phyloP scores from a whole-genome alignment of 2,113 vertebrate species.

The Balaeniceps rex region DNA sequence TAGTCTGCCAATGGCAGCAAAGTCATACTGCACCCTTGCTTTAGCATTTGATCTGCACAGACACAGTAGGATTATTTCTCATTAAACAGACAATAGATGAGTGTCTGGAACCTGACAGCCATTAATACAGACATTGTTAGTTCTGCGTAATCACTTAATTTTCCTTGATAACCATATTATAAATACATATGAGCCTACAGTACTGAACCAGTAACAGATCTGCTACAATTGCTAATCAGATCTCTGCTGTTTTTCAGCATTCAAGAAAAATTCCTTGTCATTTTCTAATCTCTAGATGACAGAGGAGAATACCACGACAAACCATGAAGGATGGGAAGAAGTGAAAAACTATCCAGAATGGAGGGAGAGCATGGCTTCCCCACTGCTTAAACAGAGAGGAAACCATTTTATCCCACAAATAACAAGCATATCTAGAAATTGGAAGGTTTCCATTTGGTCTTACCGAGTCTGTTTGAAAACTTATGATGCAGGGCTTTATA shows the following conservation, averaged over 20 bases:
- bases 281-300: not conserved
- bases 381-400: not conserved
- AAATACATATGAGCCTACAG: not conserved
- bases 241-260: not conserved
- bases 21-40: not conserved
- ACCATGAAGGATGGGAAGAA: not conserved
- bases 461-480: not conserved
- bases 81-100: not conserved
- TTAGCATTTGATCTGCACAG: not conserved
- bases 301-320: not conserved
- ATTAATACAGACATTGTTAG: not conserved
- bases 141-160: constrained; percentile 5
- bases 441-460: not conserved
- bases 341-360: not conserved
- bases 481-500: not conserved
- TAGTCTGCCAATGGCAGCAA: not conserved
- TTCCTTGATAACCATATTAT: not conserved
- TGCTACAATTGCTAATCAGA: not conserved
- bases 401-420: not conserved
- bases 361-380: not conserved
- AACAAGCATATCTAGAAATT: not conserved
- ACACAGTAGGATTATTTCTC: not conserved
- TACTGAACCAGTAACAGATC: not conserved
- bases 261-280: not conserved
- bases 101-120: not conserved